Evolutionary conservation across 1,140 invertebrate genomes (phyloP).

Genomic region (Ganaspis sp.): DNA sequence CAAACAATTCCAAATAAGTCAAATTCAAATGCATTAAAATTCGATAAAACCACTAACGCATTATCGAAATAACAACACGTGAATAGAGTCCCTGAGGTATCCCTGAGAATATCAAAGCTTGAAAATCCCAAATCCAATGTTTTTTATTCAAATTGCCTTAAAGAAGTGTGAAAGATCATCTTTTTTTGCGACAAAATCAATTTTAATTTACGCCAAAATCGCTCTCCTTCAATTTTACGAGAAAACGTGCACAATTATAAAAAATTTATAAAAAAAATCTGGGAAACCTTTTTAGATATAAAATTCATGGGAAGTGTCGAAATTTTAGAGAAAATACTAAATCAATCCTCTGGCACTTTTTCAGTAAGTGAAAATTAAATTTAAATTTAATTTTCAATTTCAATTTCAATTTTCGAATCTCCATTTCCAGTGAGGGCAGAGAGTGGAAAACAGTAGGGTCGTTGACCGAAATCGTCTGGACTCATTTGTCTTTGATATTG

Average conservation of each 20-base stretch:
- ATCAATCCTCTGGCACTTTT: background rate
- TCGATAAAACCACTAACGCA: too few species aligned
- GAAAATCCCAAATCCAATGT: too few species aligned
- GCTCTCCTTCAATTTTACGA: too few species aligned
- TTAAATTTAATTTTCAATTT: background rate
- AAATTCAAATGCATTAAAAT: background rate
- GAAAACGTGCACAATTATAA: too few species aligned
- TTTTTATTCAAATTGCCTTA: too few species aligned
- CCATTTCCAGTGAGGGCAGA: background rate
- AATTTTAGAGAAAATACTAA: background rate
- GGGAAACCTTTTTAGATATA: background rate
- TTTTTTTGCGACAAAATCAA: too few species aligned
- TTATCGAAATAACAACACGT: too few species aligned
- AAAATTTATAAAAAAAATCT: too few species aligned
- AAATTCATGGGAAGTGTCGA: background rate
- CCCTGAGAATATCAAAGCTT: too few species aligned
- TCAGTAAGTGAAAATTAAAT: background rate
- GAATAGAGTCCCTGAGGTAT: too few species aligned
- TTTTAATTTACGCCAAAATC: too few species aligned
- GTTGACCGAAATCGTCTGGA: constrained; percentile 19
- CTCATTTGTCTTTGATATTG: constrained; percentile 23
- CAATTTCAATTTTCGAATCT: constrained; percentile 1
- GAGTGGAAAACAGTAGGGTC: constrained; percentile 14
- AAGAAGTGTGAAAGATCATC: too few species aligned
- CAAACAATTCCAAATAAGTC: background rate